phyloP scores from a whole-genome alignment of 2,888 invertebrate genomes.

The Heliconius cydno region DNA sequence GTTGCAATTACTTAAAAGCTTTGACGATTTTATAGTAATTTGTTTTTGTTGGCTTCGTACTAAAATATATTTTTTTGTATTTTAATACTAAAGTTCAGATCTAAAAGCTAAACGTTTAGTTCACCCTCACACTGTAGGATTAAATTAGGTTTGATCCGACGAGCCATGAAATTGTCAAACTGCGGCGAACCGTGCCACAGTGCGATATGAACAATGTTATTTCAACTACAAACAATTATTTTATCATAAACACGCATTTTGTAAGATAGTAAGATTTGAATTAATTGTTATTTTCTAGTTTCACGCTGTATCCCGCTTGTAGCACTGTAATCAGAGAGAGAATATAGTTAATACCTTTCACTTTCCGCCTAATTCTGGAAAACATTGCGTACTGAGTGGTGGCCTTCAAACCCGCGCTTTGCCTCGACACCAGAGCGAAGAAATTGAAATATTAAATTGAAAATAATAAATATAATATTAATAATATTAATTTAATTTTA shows the following conservation, averaged over 20 bases:
- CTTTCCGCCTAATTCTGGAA: too few relatives aligned
- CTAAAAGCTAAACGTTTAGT: constrained; percentile 28
- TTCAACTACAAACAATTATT: constrained; percentile 38
- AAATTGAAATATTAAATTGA: too few relatives aligned
- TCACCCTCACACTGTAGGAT: constrained; percentile 49
- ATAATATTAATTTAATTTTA: too few relatives aligned
- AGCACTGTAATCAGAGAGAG: too few relatives aligned
- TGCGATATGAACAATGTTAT: constrained; percentile 44
- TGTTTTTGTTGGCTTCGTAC: not conserved
- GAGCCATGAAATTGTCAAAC: constrained; percentile 67
- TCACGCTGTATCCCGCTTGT: too few relatives aligned
- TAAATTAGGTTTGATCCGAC: constrained; percentile 64
- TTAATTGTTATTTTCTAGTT: too few relatives aligned
- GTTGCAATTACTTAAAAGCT: constrained; percentile 24
- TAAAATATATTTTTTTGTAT: not conserved
- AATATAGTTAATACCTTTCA: too few relatives aligned
- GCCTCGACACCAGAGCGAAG: too few relatives aligned
- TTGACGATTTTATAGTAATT: not conserved
- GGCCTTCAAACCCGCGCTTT: too few relatives aligned
- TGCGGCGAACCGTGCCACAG: constrained; percentile 54
- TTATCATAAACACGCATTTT: constrained; percentile 4
- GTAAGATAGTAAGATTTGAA: not conserved
- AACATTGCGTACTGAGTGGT: too few relatives aligned
- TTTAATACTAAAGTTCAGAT: not conserved
- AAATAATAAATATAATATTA: too few relatives aligned